phyloP scores from a whole-genome alignment of 2,113 vertebrate species.

The Ailuropoda melanoleuca region DNA sequence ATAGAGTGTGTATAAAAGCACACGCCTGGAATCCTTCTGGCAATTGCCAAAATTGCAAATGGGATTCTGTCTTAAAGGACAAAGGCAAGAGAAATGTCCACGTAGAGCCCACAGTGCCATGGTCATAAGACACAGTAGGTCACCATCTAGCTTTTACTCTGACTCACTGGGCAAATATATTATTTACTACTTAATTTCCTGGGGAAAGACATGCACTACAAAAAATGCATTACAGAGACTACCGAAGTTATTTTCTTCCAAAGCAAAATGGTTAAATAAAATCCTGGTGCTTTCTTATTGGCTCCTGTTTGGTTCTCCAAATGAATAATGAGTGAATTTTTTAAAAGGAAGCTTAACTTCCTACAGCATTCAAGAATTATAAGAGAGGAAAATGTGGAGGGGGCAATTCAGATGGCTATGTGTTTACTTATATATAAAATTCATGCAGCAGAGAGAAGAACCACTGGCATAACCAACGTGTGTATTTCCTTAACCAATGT shows the following conservation, averaged over 20 bases:
- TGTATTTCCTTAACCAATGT: neutral
- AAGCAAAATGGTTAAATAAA: neutral
- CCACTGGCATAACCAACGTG: neutral
- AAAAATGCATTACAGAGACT: neutral
- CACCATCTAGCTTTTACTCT: neutral
- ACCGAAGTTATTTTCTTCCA: slow-evolving; percentile 4
- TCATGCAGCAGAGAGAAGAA: neutral
- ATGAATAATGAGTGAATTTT: neutral
- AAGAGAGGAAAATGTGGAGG: neutral
- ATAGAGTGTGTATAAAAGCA: neutral
- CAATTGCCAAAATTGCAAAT: neutral
- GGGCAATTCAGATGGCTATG: neutral
- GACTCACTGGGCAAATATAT: neutral
- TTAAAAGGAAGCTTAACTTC: neutral
- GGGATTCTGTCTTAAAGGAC: neutral
- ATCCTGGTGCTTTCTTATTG: neutral
- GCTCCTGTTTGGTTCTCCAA: neutral
- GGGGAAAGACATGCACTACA: neutral
- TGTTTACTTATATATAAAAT: neutral
- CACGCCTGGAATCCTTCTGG: neutral
- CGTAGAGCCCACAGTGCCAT: neutral
- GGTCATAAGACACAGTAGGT: neutral
- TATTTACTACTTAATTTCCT: slow-evolving; percentile 28
- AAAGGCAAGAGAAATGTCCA: neutral
- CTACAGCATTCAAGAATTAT: neutral